These are phyloP conservation scores for Acanthurus lineatus DNA, from an alignment of 2,797 vertebrate species.

Conservation along the genomic window DNA sequence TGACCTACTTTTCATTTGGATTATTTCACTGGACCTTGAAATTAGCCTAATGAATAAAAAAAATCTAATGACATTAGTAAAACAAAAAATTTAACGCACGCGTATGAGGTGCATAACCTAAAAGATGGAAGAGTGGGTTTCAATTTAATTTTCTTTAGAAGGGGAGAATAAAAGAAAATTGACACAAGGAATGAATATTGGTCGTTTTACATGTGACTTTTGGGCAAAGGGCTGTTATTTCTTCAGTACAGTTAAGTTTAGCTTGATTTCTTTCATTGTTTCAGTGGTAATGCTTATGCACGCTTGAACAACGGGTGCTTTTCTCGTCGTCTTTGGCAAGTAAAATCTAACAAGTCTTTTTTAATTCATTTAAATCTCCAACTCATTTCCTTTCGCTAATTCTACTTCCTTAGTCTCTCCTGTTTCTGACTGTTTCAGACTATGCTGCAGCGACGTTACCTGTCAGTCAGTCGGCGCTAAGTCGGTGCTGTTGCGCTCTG, in stretches of 20 bases:
- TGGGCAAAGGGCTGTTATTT: not conserved
- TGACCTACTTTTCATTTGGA: conserved; percentile 4
- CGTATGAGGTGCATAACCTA: not conserved
- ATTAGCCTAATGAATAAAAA: not conserved
- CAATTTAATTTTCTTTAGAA: not conserved
- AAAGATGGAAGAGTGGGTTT: not conserved
- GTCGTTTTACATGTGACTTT: not conserved
- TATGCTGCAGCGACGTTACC: not conserved
- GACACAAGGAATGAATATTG: not conserved
- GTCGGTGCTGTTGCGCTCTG: not conserved
- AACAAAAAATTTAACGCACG: not conserved
- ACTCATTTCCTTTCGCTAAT: not conserved
- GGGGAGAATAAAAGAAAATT: not conserved
- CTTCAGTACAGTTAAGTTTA: not conserved
- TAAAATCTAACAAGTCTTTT: not conserved
- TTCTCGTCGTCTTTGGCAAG: no score
- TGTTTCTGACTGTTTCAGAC: not conserved
- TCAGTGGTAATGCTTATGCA: not conserved
- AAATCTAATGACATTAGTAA: not conserved
- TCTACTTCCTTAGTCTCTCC: not conserved
- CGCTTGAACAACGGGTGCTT: not conserved
- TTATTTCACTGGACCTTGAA: conserved; percentile 20
- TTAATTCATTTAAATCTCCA: fast-evolving
- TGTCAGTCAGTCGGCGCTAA: no score
- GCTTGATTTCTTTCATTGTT: not conserved